Evolutionary conservation across 2,888 invertebrate species (phyloP).

Genomic region (Hyposoter dolosus): DNA sequence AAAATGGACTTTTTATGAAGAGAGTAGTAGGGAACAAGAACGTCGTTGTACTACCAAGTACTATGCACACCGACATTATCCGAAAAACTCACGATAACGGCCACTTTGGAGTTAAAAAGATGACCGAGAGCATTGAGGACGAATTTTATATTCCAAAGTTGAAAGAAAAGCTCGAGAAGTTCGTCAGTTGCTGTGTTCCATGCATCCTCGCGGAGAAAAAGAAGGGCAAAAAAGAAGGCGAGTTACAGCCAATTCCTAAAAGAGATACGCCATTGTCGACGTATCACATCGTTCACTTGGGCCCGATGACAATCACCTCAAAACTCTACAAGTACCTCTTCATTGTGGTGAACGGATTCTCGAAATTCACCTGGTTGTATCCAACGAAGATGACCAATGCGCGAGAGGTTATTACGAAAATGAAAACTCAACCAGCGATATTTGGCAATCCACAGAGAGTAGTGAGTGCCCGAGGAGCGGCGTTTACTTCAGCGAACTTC

Average conservation of each 20-base stretch:
- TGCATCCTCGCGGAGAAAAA: constrained; percentile 76
- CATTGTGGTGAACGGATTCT: constrained; percentile 77
- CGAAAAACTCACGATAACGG: constrained; percentile 63
- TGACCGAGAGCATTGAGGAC: constrained; percentile 50
- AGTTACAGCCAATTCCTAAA: constrained; percentile 75
- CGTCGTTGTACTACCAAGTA: constrained; percentile 40
- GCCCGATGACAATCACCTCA: constrained; percentile 76
- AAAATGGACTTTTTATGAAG: constrained; percentile 36
- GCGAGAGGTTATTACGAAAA: constrained; percentile 62
- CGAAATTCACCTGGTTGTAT: constrained; percentile 77
- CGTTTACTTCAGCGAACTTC: constrained; percentile 67
- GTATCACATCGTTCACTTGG: constrained; percentile 78
- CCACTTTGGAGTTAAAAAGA: constrained; percentile 63
- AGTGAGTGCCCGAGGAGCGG: constrained; percentile 71
- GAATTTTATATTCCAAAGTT: constrained; percentile 67
- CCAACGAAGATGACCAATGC: constrained; percentile 64
- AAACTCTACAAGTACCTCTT: constrained; percentile 77
- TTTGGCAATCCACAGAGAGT: constrained; percentile 64
- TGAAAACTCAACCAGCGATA: constrained; percentile 35
- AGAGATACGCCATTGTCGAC: constrained; percentile 75
- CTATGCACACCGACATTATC: constrained; percentile 35
- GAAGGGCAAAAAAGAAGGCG: constrained; percentile 76
- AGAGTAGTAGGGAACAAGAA: constrained; percentile 30
- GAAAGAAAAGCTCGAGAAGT: constrained; percentile 60
- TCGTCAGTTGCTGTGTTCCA: constrained; percentile 69